Base-by-base conservation (phyloP, 2,888 invertebrate genomes). In the Xanthostigma xanthostigma region DNA sequence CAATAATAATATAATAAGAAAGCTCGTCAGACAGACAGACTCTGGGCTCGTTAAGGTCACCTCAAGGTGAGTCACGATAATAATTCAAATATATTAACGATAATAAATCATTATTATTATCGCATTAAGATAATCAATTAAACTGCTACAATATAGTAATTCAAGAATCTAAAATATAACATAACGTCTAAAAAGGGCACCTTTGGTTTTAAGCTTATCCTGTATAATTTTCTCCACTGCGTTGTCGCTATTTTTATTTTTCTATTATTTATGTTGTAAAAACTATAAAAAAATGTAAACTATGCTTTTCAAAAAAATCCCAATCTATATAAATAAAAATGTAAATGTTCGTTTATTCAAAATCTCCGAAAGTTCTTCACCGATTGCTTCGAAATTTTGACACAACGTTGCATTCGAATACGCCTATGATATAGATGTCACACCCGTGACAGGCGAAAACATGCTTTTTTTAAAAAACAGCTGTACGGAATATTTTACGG, bases 191-290 rank as follows among this genome's bases (percentile, higher is more conserved):
- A 73, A 76, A 76, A 83, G 83, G 84, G 84, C 83, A 84, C 83
- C 83, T 84, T 84, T 84, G 84, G 83, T 84, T 83, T 83, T 76
- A 78, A 81, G 80, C 80, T 80, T 81, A 79, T 77, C 59, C 53
- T 55, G 58, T 56, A 57, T 57, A 53, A 55, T 56, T 57, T 52
- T 50, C 51, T 52, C 53, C 48, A 52, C 49, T 52, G 50, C 49
- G 43, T 42, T 48, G 45, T 47, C 47, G 49, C 67, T 69, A 68
- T 70, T 73, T 54, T 68, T 64, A 68, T 69, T 70, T 70, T 67
- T 67, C 14, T 40, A 33, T 41, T 42, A 27, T 43, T 50, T 44
- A 49, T 40, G 39, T 45, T 37, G 13, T 36, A 45, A 37, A 41
- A 34, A 34, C 36, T 40, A 27, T 17, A 35, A 45, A 36, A n/a